Evolutionary conservation across 1,140 invertebrate species (phyloP), one percentile per base, ranked within the genome.

Genomic region (Leptinotarsa defecta): DNA sequence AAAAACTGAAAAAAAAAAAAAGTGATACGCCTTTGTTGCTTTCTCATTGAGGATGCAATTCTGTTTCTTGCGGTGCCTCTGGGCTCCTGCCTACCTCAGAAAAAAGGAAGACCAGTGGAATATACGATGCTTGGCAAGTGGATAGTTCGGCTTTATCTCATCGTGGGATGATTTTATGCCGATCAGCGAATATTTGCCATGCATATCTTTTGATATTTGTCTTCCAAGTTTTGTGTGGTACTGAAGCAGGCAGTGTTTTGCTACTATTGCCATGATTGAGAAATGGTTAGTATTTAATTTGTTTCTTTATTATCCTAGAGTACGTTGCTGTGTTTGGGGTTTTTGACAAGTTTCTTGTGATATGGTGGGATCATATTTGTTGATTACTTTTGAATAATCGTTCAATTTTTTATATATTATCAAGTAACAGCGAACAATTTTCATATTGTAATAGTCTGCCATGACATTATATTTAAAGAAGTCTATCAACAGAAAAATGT

Each of bases 51-150:
- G 81, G 81, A 82, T 81, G 83, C 82, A 83, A 84, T 83, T 80
- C 78, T 81, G 76, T 82, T 78, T 83, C 82, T 84, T 84, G 83
- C 82, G 78, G 82, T 84, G 83, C 82, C 83, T 84, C 83, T 84
- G 82, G 83, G 83, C 82, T 82, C 83, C 83, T 84, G 79, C 64
- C 64, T 22, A 76, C 81, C 80, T 74, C 27, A 43, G 64, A 17
- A 15, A 57, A 17, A 15, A n/a, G 52, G 52, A 57, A 57, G 52
- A 57, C n/a, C 52, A 57, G 15, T 57, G 52, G 52, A 57, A 57
- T 15, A 57, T 57, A 19, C 13, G n/a, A 57, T 57, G 52, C 52
- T 57, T 57, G 52, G 52, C 52, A 57, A 57, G 52, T 57, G 52
- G 52, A 57, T 57, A 19, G 15, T 57, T 19, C 15, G 52, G 15